A percentile compares a stretch with the other conserved stretches of the same genome.
Evolutionary conservation across 2,797 vertebrate species (phyloP).

Genomic region (Hippopotamyrus pictus): DNA sequence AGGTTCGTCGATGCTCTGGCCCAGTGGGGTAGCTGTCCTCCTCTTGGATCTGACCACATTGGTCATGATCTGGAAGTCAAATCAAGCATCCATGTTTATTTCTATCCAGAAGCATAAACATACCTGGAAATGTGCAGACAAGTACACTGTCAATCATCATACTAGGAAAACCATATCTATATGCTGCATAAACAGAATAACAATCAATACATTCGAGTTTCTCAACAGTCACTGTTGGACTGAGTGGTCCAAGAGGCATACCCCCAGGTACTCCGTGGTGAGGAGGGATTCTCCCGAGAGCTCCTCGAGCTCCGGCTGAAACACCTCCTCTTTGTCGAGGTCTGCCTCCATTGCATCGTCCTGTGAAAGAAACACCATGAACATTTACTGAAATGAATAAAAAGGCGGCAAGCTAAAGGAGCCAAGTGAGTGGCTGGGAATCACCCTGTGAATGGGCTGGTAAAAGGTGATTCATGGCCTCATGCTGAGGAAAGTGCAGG

Average conservation of each 20-base stretch:
- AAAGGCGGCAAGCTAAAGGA: not conserved
- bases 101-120: not conserved
- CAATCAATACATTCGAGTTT: not conserved
- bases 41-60: constrained; percentile 74
- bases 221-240: not conserved
- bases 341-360: constrained; percentile 81
- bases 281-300: constrained; percentile 86
- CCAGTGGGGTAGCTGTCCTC: constrained; percentile 48
- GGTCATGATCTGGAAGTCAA: constrained; percentile 80
- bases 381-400: not conserved
- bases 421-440: not conserved
- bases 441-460: not conserved
- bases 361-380: constrained; percentile 35
- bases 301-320: constrained; percentile 78
- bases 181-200: constrained; percentile 1
- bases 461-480: not conserved
- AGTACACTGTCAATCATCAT: not conserved
- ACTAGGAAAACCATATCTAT: not conserved
- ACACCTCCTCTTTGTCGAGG: constrained; percentile 80
- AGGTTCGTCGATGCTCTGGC: constrained; percentile 69
- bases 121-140: not conserved
- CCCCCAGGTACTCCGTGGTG: constrained; percentile 87
- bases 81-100: not conserved
- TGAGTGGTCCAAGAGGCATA: constrained; percentile 50
- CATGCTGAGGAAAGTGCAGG: not conserved